A percentile compares a stretch with the other conserved stretches of the same genome.
These are phyloP conservation scores for Melanostigma gelatinosum DNA, from an alignment of 2,113 vertebrate species.

Conservation along the genomic window DNA sequence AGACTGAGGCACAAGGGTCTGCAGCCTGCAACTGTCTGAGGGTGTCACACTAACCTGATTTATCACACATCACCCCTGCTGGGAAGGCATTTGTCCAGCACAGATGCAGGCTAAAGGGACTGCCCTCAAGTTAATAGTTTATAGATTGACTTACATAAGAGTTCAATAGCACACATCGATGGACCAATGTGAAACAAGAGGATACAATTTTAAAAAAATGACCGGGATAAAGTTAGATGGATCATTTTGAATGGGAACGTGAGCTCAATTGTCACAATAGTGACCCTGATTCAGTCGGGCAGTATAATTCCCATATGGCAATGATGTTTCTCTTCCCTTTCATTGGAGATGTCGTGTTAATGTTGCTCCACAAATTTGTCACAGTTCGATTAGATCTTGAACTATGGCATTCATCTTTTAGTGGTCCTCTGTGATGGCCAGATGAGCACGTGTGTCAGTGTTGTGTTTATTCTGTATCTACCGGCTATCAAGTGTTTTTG, in stretches of 20 bases:
- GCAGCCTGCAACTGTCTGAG: constrained; percentile 36
- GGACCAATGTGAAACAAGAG: background rate
- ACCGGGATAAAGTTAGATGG: background rate
- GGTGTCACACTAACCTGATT: constrained; percentile 64
- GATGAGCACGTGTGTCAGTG: background rate
- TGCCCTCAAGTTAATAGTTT: constrained; percentile 27
- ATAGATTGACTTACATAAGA: constrained; percentile 30
- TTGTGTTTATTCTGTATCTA: background rate
- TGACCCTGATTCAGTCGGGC: background rate
- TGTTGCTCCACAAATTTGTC: background rate
- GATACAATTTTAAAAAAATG: background rate
- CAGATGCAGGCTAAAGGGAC: constrained; percentile 30
- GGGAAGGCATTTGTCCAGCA: constrained; percentile 42
- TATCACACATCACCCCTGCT: constrained; percentile 28
- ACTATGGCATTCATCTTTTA: background rate
- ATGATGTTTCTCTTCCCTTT: background rate
- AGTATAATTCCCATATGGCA: background rate
- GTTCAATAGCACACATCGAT: constrained; percentile 13
- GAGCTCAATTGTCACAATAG: background rate
- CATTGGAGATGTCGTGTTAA: background rate
- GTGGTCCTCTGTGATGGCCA: background rate
- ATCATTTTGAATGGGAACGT: background rate
- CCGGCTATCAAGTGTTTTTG: background rate
- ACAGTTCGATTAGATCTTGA: background rate
- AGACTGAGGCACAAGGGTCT: constrained; percentile 11